A percentile compares a stretch with the other conserved stretches of the same genome.
Conservation (phyloP, 2,113 vertebrate genomes). For the Rhegmatorhina hoffmannsi region DNA sequence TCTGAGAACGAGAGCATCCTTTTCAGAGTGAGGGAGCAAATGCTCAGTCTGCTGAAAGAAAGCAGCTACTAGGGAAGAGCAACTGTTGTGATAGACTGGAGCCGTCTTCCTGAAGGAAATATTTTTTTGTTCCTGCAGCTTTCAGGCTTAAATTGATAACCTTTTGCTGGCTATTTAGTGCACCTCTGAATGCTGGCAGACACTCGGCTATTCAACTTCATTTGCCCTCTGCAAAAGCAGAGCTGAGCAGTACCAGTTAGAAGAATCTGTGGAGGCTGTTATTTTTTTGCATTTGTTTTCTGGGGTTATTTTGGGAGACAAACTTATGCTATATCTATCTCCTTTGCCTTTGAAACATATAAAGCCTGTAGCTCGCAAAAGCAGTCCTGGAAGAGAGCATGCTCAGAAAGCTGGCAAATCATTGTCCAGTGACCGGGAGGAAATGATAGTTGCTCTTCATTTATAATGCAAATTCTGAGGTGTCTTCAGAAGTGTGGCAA, state of each 20-base stretch:
- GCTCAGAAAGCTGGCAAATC: slow-evolving; percentile 84
- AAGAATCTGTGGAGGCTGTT: slow-evolving; percentile 49
- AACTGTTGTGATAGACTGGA: slow-evolving; percentile 47
- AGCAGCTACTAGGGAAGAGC: slow-evolving; percentile 47
- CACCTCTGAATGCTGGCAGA: slow-evolving; percentile 52
- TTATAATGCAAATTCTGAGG: slow-evolving; percentile 96
- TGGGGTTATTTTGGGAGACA: slow-evolving; percentile 45
- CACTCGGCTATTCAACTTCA: slow-evolving; percentile 58
- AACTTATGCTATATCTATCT: slow-evolving; percentile 75
- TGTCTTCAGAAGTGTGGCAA: slow-evolving; percentile 94
- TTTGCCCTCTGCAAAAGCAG: slow-evolving; percentile 48
- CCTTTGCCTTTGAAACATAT: slow-evolving; percentile 64
- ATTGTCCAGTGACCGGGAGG: slow-evolving; percentile 83
- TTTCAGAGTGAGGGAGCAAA: slow-evolving; percentile 57
- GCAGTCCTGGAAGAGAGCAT: slow-evolving; percentile 80
- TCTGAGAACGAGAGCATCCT: slow-evolving; percentile 61
- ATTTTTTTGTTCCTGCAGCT: slow-evolving; percentile 65
- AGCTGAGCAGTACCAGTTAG: slow-evolving; percentile 29
- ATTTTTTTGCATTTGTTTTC: slow-evolving; percentile 3
- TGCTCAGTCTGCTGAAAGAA: slow-evolving; percentile 57
- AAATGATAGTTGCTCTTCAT: slow-evolving; percentile 87
- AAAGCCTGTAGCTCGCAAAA: slow-evolving; percentile 71
- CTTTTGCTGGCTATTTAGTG: slow-evolving; percentile 56
- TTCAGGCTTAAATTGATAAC: slow-evolving; percentile 73
- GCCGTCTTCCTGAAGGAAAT: slow-evolving; percentile 67